A percentile compares a stretch with the other conserved stretches of the same genome.
Conservation (phyloP, 2,797 vertebrate species). For the Rhinatrema bivittatum region DNA sequence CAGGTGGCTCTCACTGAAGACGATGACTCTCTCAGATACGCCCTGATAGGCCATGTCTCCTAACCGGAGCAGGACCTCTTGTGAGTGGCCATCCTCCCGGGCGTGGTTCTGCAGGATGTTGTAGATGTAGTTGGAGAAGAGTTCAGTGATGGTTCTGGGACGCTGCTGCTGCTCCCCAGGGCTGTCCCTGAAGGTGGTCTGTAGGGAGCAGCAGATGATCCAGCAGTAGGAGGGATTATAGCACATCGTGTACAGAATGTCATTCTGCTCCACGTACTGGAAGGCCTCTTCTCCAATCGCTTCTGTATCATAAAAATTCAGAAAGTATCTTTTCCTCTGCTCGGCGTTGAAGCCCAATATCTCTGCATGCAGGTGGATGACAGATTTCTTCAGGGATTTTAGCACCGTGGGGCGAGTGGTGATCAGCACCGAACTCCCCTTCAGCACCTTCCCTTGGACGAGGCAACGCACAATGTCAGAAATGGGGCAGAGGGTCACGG, state of each 20-base stretch:
- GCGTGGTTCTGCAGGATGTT: constrained; percentile 28
- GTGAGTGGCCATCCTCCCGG: neutral
- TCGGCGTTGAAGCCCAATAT: constrained; percentile 53
- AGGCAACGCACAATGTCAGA: constrained; percentile 48
- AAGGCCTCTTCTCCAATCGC: constrained; percentile 22
- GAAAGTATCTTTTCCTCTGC: constrained; percentile 47
- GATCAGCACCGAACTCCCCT: constrained; percentile 47
- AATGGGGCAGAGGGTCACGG: constrained; percentile 9
- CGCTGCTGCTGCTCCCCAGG: neutral
- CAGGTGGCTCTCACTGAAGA: constrained; percentile 29
- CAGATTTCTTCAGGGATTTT: neutral
- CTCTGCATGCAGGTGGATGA: constrained; percentile 17
- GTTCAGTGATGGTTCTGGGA: constrained; percentile 54
- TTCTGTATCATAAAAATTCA: constrained; percentile 37
- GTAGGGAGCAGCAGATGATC: constrained; percentile 52
- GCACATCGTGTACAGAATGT: constrained; percentile 50
- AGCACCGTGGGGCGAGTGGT: constrained; percentile 27
- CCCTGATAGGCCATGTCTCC: constrained; percentile 45
- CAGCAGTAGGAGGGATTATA: constrained; percentile 59
- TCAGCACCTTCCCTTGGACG: constrained; percentile 46
- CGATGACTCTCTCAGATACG: neutral
- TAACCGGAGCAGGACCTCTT: constrained; percentile 32
- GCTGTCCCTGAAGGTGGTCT: constrained; percentile 20
- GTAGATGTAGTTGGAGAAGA: constrained; percentile 35
- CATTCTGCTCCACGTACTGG: constrained; percentile 43